These are phyloP conservation scores for Chionodraco myersi DNA, from an alignment of 2,113 vertebrate genomes.

Conservation along the genomic window DNA sequence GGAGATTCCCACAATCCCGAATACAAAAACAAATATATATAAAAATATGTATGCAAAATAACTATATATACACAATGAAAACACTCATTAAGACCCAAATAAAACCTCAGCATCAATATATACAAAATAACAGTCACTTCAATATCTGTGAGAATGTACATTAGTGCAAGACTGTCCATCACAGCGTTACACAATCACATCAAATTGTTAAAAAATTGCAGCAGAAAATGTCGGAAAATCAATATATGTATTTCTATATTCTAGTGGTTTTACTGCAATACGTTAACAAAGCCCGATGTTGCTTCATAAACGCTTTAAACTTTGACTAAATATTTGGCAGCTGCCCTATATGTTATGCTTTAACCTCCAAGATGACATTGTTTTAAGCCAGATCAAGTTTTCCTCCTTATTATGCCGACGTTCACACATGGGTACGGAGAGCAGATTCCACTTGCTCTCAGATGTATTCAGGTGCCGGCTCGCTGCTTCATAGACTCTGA, in stretches of 20 bases:
- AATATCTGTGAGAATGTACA: no score
- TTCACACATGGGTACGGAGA: slow-evolving; percentile 60
- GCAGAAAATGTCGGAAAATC: no score
- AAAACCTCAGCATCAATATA: no score
- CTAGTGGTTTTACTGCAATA: not conserved
- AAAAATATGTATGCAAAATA: no score
- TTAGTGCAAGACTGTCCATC: no score
- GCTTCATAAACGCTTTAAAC: not conserved
- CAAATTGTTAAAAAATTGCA: no score
- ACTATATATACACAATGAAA: no score
- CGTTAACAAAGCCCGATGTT: not conserved
- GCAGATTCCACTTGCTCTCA: slow-evolving; percentile 48
- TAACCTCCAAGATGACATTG: slow-evolving; percentile 13
- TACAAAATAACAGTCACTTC: no score
- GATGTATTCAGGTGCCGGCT: slow-evolving; percentile 79
- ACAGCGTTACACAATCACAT: no score
- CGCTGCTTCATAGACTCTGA: slow-evolving; percentile 75
- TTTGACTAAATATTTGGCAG: slow-evolving; percentile 7
- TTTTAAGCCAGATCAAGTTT: slow-evolving; percentile 29
- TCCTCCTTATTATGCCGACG: slow-evolving; percentile 37
- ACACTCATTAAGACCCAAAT: no score
- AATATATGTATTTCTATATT: not conserved
- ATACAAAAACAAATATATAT: no score
- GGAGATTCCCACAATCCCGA: no score
- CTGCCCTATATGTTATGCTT: slow-evolving; percentile 2